A percentile compares a stretch with the other conserved stretches of the same genome.
Evolutionary conservation across 1,140 invertebrate species (phyloP).

Genomic region (Grapholita molesta): DNA sequence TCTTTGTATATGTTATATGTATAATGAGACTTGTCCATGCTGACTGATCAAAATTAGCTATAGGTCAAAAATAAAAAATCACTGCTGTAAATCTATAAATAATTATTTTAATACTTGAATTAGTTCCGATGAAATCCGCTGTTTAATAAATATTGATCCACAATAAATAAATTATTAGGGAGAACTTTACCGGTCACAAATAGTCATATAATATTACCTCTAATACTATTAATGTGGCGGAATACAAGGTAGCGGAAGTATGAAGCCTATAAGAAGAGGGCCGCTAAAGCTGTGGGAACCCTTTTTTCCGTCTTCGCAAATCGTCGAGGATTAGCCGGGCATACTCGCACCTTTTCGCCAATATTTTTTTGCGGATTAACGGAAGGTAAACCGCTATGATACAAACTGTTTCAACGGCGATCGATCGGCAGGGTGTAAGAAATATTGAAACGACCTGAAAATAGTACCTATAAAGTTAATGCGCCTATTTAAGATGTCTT

Average conservation of each 20-base stretch:
- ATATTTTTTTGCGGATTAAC: constrained; percentile 67
- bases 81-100: too few relatives aligned
- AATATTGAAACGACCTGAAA: constrained; percentile 25
- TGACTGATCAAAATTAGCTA: too few relatives aligned
- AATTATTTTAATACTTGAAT: too few relatives aligned
- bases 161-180: not conserved
- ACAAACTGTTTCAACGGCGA: constrained; percentile 51
- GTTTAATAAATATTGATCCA: not conserved
- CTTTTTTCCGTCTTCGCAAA: constrained; percentile 74
- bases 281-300: constrained; percentile 54
- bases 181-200: not conserved
- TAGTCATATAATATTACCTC: not conserved
- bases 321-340: constrained; percentile 68
- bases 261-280: constrained; percentile 43
- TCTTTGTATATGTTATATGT: too few relatives aligned
- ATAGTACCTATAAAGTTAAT: too few relatives aligned
- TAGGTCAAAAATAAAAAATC: too few relatives aligned
- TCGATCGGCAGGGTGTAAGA: constrained; percentile 40
- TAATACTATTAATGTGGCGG: constrained; percentile 52
- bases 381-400: constrained; percentile 48
- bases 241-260: constrained; percentile 46
- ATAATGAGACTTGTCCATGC: too few relatives aligned
- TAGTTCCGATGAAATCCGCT: too few relatives aligned
- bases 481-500: too few relatives aligned
- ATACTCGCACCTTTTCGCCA: constrained; percentile 66